Evolutionary conservation across 2,113 vertebrate species (phyloP).

Genomic region (Takifugu flavidus): DNA sequence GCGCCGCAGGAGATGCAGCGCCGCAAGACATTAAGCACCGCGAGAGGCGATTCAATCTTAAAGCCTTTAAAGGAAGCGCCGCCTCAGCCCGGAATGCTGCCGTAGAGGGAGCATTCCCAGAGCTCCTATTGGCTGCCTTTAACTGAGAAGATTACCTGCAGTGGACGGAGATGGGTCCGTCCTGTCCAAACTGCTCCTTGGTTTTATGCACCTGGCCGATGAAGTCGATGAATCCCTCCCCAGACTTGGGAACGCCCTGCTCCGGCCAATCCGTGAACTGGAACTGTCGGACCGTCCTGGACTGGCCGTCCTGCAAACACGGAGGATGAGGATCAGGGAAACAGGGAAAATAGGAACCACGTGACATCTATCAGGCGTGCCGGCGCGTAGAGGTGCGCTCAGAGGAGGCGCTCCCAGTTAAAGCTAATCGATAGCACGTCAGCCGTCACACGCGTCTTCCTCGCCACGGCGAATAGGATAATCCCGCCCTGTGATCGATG

Average conservation of each 20-base stretch:
- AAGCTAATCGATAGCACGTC: conserved; percentile 72
- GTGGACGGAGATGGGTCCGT: conserved; percentile 96
- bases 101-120: neutral
- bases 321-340: neutral
- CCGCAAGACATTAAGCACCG: conserved; percentile 42
- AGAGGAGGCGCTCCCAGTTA: conserved; percentile 52
- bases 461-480: conserved; percentile 70
- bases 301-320: conserved; percentile 87
- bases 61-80: conserved; percentile 8
- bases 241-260: conserved; percentile 95
- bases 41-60: conserved; percentile 32
- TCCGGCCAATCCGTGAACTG: conserved; percentile 99
- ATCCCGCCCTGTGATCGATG: conserved; percentile 68
- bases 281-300: conserved; percentile 95
- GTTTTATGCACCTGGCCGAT: conserved; percentile 99
- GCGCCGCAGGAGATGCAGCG: conserved; percentile 29
- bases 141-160: conserved; percentile 82
- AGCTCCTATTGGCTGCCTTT: neutral
- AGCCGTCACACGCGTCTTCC: conserved; percentile 63
- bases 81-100: conserved; percentile 1
- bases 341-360: neutral
- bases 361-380: neutral
- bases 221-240: conserved; percentile 97
- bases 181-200: conserved; percentile 99
- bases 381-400: conserved; percentile 4